Evolutionary conservation across 2,113 vertebrate genomes (phyloP), one percentile per base, ranked within the genome.

Genomic region (Gavialis gangeticus): DNA sequence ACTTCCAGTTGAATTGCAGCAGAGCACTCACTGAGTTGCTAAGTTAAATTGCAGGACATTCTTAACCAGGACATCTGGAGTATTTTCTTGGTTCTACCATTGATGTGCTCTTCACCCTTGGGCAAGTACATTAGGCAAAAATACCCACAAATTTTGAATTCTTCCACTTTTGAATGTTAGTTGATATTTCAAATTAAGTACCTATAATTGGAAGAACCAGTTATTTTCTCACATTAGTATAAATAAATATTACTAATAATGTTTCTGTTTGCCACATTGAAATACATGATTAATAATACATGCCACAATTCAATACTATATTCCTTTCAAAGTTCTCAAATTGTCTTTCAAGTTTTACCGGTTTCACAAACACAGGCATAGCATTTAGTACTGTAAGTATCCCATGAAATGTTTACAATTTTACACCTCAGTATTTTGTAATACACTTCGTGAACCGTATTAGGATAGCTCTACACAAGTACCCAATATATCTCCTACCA

Each of bases 321-420:
- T 63, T 73, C 58, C 84, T 92, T 92, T 73, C 85, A 90, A 88
- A 59, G 79, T 88, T 92, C 66, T 87, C 94, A 84, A 91, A 82
- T 76, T 57, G 83, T 91, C 85, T 79, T 67, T 91, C 94, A 94
- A 90, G 76, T 85, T 46, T 46, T 69, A 62, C 34, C 21, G 3
- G 30, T 66, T 95, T 88, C 76, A 85, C 90, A 90, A 94, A 76
- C 56, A 91, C 75, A 94, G 82, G 18, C 69, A 28, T 90, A 76
- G 46, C 75, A 84, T 94, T 94, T 85, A 88, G 37, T 93, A 84
- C 82, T 64, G 22, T 54, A 80, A 77, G 54, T 91, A 90, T 81
- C 67, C 12, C 6, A 27, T 4, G 80, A 67, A 63, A n/a, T 84
- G 21, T 62, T 79, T 54, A 30, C 79, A 62, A 13, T 88, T 80